Conservation (phyloP, 2,113 vertebrate species). For the Pelmatolapia mariae region DNA sequence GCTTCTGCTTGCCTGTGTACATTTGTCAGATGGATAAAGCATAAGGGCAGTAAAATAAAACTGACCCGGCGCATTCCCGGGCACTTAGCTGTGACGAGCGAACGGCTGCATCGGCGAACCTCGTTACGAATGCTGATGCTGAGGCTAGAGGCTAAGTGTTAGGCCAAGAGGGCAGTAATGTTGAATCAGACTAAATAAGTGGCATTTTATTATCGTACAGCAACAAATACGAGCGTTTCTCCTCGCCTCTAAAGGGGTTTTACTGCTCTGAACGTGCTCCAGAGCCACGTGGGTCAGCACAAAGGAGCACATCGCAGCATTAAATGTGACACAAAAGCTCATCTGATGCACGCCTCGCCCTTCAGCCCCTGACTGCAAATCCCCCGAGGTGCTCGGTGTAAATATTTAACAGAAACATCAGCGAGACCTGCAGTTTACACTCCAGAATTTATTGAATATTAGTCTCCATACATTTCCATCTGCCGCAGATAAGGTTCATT, state of each 20-base stretch:
- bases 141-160: not conserved
- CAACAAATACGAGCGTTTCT: not conserved
- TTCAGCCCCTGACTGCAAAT: not conserved
- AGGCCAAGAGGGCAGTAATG: not conserved
- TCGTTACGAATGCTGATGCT: slow-evolving; percentile 19
- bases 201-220: not conserved
- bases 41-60: slow-evolving; percentile 26
- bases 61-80: not conserved
- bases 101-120: not conserved
- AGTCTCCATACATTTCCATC: not conserved
- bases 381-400: not conserved
- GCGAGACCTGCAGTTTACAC: not conserved
- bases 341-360: not conserved
- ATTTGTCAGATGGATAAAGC: slow-evolving; percentile 4
- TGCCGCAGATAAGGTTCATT: not conserved
- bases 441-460: not conserved
- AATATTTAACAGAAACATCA: not conserved
- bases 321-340: not conserved
- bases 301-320: not conserved
- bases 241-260: not conserved
- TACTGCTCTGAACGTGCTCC: not conserved
- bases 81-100: not conserved
- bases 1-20: not conserved
- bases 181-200: not conserved
- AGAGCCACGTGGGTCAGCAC: not conserved